Base-by-base conservation (phyloP, 1,140 invertebrate species). In the Micrasema minimum region DNA sequence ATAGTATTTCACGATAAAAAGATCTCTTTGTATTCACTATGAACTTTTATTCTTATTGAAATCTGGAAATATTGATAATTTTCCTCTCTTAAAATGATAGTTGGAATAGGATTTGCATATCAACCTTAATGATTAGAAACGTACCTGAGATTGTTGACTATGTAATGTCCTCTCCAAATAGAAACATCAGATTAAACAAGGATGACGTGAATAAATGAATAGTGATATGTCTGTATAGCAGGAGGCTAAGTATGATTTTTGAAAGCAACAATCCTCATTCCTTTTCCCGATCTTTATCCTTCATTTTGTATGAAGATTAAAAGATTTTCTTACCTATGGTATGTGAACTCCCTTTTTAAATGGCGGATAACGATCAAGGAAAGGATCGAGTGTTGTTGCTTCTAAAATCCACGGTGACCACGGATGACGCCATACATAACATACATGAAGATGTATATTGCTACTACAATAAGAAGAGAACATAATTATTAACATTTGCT, bases 71-170 rank as follows among this genome's bases (percentile, higher is more conserved):
- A n/a, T n/a, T 16, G n/a, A 23, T 23, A 20, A 51, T 51, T 51
- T 51, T 51, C 50, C 22, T 20, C 10, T 22, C 2, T 9, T 22
- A 61, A 61, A 20, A 7, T 31, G 26, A 45, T 46, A n/a, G 43
- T 62, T 62, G 7, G 22, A 62, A 61, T 72, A 66, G 53, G 35
- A 67, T 59, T 66, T 53, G 66, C 71, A 72, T 72, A 72, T 72
- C 71, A 69, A 71, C 50, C 18, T 18, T 68, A 38, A 65, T 72
- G 45, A 65, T 72, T 72, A 72, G 71, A 72, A 68, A 59, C 66
- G 71, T 72, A 72, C 71, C 71, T 72, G 71, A 72, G 66, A 57
- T 72, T 72, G 59, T 72, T 57, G 35, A 59, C 26, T 31, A 31
- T 31, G 26, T 26, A 38, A 64, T 53, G 59, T 53, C 59, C 57